Evolutionary conservation across 2,888 invertebrate genomes (phyloP).

Genomic region (Orthosia gracilis): DNA sequence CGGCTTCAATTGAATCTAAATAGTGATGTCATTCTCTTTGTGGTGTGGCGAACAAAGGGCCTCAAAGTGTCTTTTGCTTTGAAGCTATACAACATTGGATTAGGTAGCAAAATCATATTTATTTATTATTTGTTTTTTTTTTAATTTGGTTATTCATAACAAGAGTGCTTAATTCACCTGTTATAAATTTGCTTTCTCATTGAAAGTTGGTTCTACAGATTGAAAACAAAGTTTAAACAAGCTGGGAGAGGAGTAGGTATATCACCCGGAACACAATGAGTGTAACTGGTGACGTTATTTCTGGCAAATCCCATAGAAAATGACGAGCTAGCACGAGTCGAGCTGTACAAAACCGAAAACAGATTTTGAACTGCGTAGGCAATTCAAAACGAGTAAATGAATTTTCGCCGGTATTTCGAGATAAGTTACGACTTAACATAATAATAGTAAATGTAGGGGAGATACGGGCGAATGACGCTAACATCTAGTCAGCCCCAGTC

Average conservation of each 20-base stretch:
- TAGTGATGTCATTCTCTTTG: constrained; percentile 16
- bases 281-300: no score
- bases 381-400: neutral
- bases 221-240: neutral
- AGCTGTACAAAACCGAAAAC: neutral
- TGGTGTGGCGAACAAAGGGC: neutral
- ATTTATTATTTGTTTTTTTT: no score
- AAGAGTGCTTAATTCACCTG: no score
- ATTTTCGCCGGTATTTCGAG: neutral
- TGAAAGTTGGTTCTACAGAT: neutral
- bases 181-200: neutral
- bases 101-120: neutral
- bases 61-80: neutral
- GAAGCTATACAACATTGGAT: neutral
- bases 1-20: constrained; percentile 21
- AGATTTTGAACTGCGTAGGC: neutral
- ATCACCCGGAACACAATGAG: no score
- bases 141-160: no score
- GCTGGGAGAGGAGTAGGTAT: neutral
- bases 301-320: no score
- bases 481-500: no score
- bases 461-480: no score
- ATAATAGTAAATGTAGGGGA: neutral
- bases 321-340: neutral
- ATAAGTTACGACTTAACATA: neutral